Conservation (phyloP, 2,888 invertebrate species). For the Yponomeuta evonymella region DNA sequence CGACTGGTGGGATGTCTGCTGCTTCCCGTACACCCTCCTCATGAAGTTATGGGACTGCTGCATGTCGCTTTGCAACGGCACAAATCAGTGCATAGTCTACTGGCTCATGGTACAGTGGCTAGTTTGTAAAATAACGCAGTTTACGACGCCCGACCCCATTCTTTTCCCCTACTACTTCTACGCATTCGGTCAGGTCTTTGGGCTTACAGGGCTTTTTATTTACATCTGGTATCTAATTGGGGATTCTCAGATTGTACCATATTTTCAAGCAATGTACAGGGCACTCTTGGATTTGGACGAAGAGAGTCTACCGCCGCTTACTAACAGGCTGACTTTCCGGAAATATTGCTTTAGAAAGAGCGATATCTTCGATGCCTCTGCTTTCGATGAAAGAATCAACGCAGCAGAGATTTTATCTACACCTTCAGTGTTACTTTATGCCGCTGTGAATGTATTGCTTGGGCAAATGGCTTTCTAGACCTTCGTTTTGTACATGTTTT, state of each 20-base stretch:
- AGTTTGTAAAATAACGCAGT: slow-evolving; percentile 51
- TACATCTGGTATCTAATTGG: slow-evolving; percentile 50
- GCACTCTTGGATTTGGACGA: slow-evolving; percentile 26
- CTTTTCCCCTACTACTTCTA: slow-evolving; percentile 63
- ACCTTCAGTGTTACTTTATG: neutral
- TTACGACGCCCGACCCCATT: slow-evolving; percentile 53
- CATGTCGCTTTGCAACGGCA: slow-evolving; percentile 46
- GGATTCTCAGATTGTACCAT: slow-evolving; percentile 41
- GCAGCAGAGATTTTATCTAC: neutral
- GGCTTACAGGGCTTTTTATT: slow-evolving; percentile 40
- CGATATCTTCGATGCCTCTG: slow-evolving; percentile 51
- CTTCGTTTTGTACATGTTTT: neutral
- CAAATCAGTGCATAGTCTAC: slow-evolving; percentile 55
- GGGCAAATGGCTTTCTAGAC: neutral
- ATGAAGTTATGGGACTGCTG: slow-evolving; percentile 50
- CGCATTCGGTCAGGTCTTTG: slow-evolving; percentile 55
- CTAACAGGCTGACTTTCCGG: slow-evolving; percentile 40
- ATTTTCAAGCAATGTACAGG: slow-evolving; percentile 36
- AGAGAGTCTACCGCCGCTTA: slow-evolving; percentile 19
- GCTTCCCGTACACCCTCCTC: slow-evolving; percentile 57
- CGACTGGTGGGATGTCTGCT: slow-evolving; percentile 61
- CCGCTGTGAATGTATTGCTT: neutral
- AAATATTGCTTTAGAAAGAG: slow-evolving; percentile 62
- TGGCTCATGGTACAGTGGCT: slow-evolving; percentile 63
- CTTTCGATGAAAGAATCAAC: neutral